These are phyloP conservation scores for Cheilosia vernalis DNA, from an alignment of 2,888 invertebrate species.

Conservation along the genomic window DNA sequence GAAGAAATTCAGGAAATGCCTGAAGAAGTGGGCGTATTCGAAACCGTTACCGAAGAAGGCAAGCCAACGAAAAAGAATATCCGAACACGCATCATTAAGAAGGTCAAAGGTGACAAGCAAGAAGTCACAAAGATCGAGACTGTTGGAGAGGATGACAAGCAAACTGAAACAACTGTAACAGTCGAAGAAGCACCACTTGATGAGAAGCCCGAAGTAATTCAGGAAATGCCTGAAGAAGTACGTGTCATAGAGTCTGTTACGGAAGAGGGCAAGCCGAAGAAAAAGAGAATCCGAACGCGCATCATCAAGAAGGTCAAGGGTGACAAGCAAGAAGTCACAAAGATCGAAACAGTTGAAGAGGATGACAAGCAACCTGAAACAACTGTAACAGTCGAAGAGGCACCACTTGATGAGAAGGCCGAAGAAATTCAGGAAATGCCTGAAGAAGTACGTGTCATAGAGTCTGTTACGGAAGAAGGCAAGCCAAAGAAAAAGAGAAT, in stretches of 20 bases:
- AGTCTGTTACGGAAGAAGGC: constrained; percentile 5
- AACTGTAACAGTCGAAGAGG: constrained; percentile 40
- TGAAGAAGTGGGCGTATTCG: constrained; percentile 74
- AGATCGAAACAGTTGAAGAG: constrained; percentile 39
- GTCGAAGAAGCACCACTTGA: constrained; percentile 31
- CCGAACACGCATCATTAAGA: constrained; percentile 76
- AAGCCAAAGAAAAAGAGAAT: constrained; percentile 34
- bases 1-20: constrained; percentile 54
- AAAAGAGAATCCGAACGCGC: constrained; percentile 41
- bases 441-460: constrained; percentile 10
- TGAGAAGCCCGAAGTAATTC: constrained; percentile 23
- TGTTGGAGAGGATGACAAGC: constrained; percentile 34
- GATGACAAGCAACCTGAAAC: constrained; percentile 41
- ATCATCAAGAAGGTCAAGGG: constrained; percentile 39
- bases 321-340: constrained; percentile 44
- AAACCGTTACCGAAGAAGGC: constrained; percentile 76
- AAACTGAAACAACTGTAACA: constrained; percentile 37
- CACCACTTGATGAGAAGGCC: constrained; percentile 25
- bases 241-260: background rate
- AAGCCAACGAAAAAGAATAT: constrained; percentile 79
- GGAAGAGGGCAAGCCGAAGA: constrained; percentile 39
- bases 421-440: constrained; percentile 20
- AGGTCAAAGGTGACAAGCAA: constrained; percentile 39
- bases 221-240: constrained; percentile 32
- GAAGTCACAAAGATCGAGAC: constrained; percentile 44